phyloP scores from a whole-genome alignment of 2,797 vertebrate genomes.

The Myotis findleyi region DNA sequence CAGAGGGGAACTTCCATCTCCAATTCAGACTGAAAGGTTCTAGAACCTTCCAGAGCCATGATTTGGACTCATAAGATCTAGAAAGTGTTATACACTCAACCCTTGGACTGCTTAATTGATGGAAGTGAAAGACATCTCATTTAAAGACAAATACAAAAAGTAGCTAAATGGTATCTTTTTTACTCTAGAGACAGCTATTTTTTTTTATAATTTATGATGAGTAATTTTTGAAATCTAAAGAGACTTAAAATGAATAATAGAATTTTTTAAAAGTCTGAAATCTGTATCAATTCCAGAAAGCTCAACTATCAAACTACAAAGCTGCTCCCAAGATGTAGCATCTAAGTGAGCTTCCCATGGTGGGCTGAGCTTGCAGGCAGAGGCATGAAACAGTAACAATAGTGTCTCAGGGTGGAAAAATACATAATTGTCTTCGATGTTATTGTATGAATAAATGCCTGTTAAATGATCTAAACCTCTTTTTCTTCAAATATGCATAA shows the following conservation, averaged over 20 bases:
- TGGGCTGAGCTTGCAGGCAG: neutral
- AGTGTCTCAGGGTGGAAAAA: constrained; percentile 30
- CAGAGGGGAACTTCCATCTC: neutral
- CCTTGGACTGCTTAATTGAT: neutral
- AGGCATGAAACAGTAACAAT: constrained; percentile 19
- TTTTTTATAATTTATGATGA: neutral
- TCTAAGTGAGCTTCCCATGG: constrained; percentile 18
- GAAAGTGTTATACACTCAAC: neutral
- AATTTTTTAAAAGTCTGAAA: constrained; percentile 8
- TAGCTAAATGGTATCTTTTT: neutral
- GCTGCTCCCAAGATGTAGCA: neutral
- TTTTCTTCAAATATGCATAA: constrained; percentile 14
- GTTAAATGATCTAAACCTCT: neutral
- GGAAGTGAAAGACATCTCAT: neutral
- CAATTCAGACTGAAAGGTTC: neutral
- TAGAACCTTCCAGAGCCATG: neutral
- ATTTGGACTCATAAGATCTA: neutral
- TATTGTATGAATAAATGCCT: constrained; percentile 54
- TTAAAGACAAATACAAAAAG: constrained; percentile 1
- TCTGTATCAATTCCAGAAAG: constrained; percentile 46
- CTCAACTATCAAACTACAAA: neutral
- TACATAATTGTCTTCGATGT: constrained; percentile 41
- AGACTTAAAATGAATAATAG: neutral
- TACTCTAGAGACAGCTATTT: neutral
- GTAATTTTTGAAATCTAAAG: constrained; percentile 8